These are phyloP conservation scores for Herminia tarsipennalis DNA, from an alignment of 2,888 invertebrate species.

Conservation along the genomic window DNA sequence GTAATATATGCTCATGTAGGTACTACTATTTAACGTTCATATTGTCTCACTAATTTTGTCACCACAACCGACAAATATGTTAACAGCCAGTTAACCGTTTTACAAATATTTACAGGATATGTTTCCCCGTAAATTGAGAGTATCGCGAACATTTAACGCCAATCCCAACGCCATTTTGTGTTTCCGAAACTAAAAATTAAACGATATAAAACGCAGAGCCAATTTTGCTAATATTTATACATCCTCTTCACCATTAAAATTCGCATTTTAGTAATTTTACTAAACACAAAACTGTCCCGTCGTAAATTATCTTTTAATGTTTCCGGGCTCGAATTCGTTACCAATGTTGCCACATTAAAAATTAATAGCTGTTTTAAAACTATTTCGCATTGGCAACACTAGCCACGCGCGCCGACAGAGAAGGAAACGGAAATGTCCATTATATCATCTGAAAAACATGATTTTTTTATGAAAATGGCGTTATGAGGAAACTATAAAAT, in stretches of 20 bases:
- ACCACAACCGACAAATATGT: constrained; percentile 29
- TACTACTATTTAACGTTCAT: constrained; percentile 12
- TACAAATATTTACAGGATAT: constrained; percentile 27
- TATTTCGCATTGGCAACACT: constrained; percentile 80
- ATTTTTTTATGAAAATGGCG: constrained; percentile 66
- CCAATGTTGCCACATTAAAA: constrained; percentile 79
- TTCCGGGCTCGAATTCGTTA: constrained; percentile 77
- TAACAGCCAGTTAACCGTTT: constrained; percentile 37
- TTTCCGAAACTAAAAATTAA: constrained; percentile 56
- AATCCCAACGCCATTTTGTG: constrained; percentile 60
- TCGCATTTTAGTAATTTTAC: constrained; percentile 77
- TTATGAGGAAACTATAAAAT: constrained; percentile 75
- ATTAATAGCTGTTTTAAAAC: constrained; percentile 79
- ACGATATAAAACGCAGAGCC: constrained; percentile 63
- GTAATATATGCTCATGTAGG: constrained; percentile 2
- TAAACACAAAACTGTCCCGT: constrained; percentile 74
- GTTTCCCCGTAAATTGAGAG: constrained; percentile 34
- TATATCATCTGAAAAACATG: constrained; percentile 75
- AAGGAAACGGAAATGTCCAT: constrained; percentile 78
- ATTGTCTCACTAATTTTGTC: constrained; percentile 15
- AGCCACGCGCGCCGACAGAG: constrained; percentile 54
- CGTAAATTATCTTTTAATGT: constrained; percentile 82
- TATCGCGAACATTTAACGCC: constrained; percentile 45
- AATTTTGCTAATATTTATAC: constrained; percentile 77
- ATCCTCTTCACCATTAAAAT: constrained; percentile 72